These are phyloP conservation scores for Papio anubis DNA, from an alignment of 2,113 vertebrate genomes.

Conservation along the genomic window DNA sequence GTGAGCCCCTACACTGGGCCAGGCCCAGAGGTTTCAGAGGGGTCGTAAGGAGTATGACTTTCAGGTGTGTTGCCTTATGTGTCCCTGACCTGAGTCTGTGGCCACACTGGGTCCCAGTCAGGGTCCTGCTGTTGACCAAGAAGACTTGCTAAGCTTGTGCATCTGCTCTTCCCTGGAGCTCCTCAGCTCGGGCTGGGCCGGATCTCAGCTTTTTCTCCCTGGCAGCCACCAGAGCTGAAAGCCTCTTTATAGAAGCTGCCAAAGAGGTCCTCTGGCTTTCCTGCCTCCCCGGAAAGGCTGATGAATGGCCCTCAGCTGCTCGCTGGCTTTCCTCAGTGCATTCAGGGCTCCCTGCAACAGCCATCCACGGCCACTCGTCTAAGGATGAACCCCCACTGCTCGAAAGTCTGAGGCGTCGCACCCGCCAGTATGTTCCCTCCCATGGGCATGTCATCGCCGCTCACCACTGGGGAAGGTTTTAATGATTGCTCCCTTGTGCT, in stretches of 20 bases:
- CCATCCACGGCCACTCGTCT: rapidly evolving
- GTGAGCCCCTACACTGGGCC: too few relatives aligned
- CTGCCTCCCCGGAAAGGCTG: rapidly evolving
- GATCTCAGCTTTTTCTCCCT: neutral
- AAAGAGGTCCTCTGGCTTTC: rapidly evolving
- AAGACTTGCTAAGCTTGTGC: too few relatives aligned
- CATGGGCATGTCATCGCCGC: rapidly evolving
- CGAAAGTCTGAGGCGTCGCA: rapidly evolving
- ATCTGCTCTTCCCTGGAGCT: rapidly evolving
- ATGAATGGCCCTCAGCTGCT: rapidly evolving
- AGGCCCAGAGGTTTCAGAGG: neutral
- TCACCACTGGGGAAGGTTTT: rapidly evolving
- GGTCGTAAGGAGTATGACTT: too few relatives aligned
- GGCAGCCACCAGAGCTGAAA: rapidly evolving
- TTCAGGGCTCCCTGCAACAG: neutral
- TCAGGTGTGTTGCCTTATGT: rapidly evolving
- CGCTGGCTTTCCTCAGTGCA: rapidly evolving
- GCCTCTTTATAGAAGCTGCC: rapidly evolving
- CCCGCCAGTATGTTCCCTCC: rapidly evolving
- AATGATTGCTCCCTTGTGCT: rapidly evolving
- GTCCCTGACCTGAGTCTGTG: neutral
- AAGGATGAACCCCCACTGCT: too few relatives aligned
- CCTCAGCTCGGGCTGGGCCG: neutral
- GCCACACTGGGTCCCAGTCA: rapidly evolving
- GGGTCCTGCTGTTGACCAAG: neutral